Evolutionary conservation across 2,888 invertebrate species (phyloP), one percentile per base, ranked within the genome.

Genomic region (Pyrochroa serraticornis): DNA sequence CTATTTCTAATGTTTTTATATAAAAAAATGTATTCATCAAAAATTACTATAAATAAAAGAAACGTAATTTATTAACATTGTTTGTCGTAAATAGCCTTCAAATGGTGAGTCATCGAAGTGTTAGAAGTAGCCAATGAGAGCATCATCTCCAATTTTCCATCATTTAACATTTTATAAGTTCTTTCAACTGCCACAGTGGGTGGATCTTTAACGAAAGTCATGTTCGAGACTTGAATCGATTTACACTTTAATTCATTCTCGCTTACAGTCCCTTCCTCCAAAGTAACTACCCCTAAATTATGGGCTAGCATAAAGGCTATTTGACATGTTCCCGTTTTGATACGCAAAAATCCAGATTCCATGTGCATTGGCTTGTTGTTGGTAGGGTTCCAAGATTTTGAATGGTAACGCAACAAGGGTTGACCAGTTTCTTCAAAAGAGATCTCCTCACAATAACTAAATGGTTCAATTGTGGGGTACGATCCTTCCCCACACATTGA

Each of bases 311-410:
- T 70, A 8, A 87, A 81, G 0, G 84, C 80, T 0, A 87, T 68
- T 33, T 82, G 73, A 8, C 82, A 80, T 0, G 83, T 82, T 7
- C 80, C 82, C 0, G 85, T 84, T 38, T 84, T 82, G 41, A 86
- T 81, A 45, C 84, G 81, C 5, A 88, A 70, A 69, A 85, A 87
- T 0, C 88, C 88, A 35, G 82, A 74, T 71, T 88, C 88, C 47
- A 84, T 80, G 68, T 88, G 87, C 85, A 87, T 84, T 0, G 85
- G 84, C 1, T 74, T 80, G 30, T 81, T 79, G 32, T 79, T 83
- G 30, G 80, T 80, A 0, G 84, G 82, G 64, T 86, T 80, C 70
- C 78, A 82, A 0, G 85, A 84, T 51, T 75, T 76, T 0, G 85
- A 83, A 1, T 72, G 67, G 65, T 81, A 87, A 69, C 84, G 85